Base-by-base conservation (phyloP, 2,888 invertebrate genomes). In the Parthenolecanium corni region DNA sequence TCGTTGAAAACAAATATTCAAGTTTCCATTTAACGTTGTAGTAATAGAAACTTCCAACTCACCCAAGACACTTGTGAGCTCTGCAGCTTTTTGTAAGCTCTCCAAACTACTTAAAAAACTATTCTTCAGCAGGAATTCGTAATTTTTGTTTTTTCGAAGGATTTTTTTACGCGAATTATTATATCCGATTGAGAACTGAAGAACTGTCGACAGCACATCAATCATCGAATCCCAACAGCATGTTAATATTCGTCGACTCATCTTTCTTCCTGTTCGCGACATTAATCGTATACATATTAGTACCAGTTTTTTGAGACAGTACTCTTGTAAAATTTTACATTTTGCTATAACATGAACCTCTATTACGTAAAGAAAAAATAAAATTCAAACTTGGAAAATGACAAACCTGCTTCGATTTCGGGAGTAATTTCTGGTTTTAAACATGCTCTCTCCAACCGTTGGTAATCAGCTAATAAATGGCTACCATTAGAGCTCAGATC, bases 151-250 rank as follows among this genome's bases (percentile, higher is more conserved):
- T 14, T 72, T 75, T 2, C 74, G 73, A 58, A 77, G 70, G 66
- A 77, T 71, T 47, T 76, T 69, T 1, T 74, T 75, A 66, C 62
- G 72, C 72, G 67, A 62, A 47, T 38, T 44, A 54, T 70, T 68
- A 56, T 66, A 65, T 1, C 52, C 58, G 0, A 65, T 65, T 38
- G 63, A 58, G 47, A 74, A 83, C 1, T 81, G 82, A 61, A 90
- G 74, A 0, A 88, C 85, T 0, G 85, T 83, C 51, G 92, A 89
- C 16, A 94, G 75, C 1, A 95, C 89, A 16, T 86, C 85, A 65
- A 94, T 84, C 79, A 93, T 86, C 0, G 89, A 89, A 42, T 87
- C 85, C 94, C 94, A 95, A 70, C 92, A 91, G 69, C 89, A 89
- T 0, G 90, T 90, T 54, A 95, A 74, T 38, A 94, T 83, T 64